A percentile compares a stretch with the other conserved stretches of the same genome.
These are phyloP conservation scores for Galaxias olidus DNA, from an alignment of 2,797 vertebrate genomes.

Conservation along the genomic window DNA sequence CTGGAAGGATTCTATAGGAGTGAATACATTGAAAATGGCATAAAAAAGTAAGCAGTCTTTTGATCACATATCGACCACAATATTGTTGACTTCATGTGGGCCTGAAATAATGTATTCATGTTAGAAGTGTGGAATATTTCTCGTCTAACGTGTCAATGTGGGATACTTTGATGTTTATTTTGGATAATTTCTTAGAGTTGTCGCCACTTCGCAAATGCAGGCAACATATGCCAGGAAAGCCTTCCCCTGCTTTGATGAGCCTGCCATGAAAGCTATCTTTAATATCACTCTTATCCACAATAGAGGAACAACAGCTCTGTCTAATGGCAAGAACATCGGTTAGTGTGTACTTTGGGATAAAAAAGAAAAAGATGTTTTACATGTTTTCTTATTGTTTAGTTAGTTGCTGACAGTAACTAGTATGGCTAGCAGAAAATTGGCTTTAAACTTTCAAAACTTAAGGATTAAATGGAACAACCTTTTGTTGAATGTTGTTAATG, in stretches of 20 bases:
- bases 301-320: slow-evolving; percentile 67
- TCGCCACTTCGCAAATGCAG: slow-evolving; percentile 96
- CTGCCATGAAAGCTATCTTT: slow-evolving; percentile 91
- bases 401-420: too few relatives aligned
- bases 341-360: too few relatives aligned
- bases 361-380: too few relatives aligned
- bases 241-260: slow-evolving; percentile 96
- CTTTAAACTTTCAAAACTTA: too few relatives aligned
- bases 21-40: slow-evolving; percentile 73
- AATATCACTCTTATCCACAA: slow-evolving; percentile 79
- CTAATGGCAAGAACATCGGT: slow-evolving; percentile 83
- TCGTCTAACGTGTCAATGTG: too few relatives aligned
- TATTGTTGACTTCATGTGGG: too few relatives aligned
- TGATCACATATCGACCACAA: background rate
- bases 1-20: slow-evolving; percentile 91
- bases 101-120: too few relatives aligned
- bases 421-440: too few relatives aligned
- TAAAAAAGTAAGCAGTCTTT: slow-evolving; percentile 71
- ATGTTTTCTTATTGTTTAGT: too few relatives aligned
- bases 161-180: slow-evolving; percentile 27
- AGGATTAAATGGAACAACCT: too few relatives aligned
- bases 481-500: slow-evolving; percentile 2
- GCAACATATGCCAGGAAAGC: slow-evolving; percentile 85
- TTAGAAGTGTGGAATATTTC: too few relatives aligned
- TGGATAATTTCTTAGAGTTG: slow-evolving; percentile 73